A percentile compares a stretch with the other conserved stretches of the same genome.
These are phyloP conservation scores for Hemibagrus wyckioides DNA, from an alignment of 2,113 vertebrate species.

Conservation along the genomic window DNA sequence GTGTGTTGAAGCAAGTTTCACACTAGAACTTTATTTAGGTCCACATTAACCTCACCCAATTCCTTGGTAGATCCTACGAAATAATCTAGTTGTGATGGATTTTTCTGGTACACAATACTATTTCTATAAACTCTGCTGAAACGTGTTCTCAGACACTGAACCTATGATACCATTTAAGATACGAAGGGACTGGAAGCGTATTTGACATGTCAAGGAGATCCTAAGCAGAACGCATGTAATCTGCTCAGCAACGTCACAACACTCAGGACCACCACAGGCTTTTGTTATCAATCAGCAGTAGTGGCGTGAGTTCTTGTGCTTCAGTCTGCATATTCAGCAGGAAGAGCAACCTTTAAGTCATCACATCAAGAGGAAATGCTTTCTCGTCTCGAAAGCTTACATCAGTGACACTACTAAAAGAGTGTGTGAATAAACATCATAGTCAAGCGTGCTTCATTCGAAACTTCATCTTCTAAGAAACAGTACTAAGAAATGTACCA, in stretches of 20 bases:
- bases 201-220: constrained; percentile 4
- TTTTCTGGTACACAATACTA: background rate
- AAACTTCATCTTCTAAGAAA: background rate
- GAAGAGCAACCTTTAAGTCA: constrained; percentile 18
- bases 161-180: background rate
- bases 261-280: constrained; percentile 17
- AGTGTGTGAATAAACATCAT: background rate
- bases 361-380: constrained; percentile 3
- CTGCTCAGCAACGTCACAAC: constrained; percentile 14
- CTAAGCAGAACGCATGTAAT: constrained; percentile 15
- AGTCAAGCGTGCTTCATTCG: background rate
- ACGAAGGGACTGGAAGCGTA: background rate
- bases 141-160: background rate
- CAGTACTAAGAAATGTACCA: too few relatives aligned
- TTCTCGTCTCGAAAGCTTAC: background rate
- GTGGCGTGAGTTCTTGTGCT: constrained; percentile 23
- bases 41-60: background rate
- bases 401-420: background rate
- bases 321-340: constrained; percentile 16
- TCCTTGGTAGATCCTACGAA: background rate
- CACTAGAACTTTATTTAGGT: too few relatives aligned
- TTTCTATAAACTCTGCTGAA: background rate
- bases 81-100: background rate
- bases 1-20: background rate
- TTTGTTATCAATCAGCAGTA: constrained; percentile 35